Conservation (phyloP, 2,888 invertebrate genomes). For the Helicoverpa assulta region DNA sequence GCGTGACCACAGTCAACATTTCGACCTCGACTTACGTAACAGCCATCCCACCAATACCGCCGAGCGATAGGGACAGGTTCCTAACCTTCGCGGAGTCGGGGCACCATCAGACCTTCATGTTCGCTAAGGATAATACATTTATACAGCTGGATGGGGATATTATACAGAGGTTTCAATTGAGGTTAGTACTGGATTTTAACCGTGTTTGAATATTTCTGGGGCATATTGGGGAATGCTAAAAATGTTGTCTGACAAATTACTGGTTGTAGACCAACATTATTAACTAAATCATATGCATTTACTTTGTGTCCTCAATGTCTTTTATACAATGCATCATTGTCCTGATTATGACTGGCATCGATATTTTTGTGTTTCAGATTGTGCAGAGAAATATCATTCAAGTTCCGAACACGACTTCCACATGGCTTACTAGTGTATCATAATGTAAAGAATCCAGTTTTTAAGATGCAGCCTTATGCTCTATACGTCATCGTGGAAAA, state of each 20-base stretch:
- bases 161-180: constrained; percentile 96
- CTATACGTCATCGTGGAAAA: constrained; percentile 97
- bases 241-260: no score
- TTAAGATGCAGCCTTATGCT: constrained; percentile 96
- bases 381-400: constrained; percentile 96
- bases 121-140: constrained; percentile 96
- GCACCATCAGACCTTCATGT: constrained; percentile 96
- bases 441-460: constrained; percentile 96
- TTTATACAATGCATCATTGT: no score
- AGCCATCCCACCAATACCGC: constrained; percentile 92
- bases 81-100: constrained; percentile 96
- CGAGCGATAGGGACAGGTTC: constrained; percentile 94
- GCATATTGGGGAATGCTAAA: background rate
- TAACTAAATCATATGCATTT: no score
- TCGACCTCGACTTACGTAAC: constrained; percentile 84
- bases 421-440: constrained; percentile 97
- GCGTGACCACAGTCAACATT: constrained; percentile 85
- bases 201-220: background rate
- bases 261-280: no score
- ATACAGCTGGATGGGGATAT: constrained; percentile 97
- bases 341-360: background rate
- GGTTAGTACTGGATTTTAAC: constrained; percentile 86
- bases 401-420: constrained; percentile 96
- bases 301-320: no score
- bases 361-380: constrained; percentile 89